Conservation (phyloP, 2,113 vertebrate species). For the Ranitomeya variabilis region DNA sequence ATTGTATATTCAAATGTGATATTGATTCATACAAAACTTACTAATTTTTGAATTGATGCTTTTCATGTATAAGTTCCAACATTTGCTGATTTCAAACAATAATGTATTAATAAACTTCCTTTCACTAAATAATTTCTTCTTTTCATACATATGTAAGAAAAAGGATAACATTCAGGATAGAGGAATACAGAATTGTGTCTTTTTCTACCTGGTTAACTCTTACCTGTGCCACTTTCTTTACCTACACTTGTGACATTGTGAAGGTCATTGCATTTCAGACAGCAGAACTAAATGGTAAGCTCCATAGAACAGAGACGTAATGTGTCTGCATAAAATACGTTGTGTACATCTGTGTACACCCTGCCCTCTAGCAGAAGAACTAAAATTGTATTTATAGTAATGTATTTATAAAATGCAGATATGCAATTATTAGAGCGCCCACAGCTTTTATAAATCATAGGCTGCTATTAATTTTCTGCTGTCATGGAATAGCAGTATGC, state of each 20-base stretch:
- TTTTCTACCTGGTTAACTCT: neutral
- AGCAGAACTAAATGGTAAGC: slow-evolving; percentile 39
- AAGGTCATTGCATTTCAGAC: slow-evolving; percentile 14
- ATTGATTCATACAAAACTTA: no score
- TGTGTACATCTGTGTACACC: slow-evolving; percentile 38
- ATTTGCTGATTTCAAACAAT: no score
- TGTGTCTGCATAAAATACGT: slow-evolving; percentile 33
- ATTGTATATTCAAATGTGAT: no score
- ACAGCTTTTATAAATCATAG: slow-evolving; percentile 71
- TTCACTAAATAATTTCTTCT: no score
- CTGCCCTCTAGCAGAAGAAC: neutral
- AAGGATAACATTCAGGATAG: no score
- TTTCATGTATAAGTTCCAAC: no score
- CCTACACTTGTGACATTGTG: slow-evolving; percentile 8
- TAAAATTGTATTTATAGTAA: slow-evolving; percentile 53
- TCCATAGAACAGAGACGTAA: slow-evolving; percentile 32
- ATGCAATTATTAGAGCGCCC: slow-evolving; percentile 41
- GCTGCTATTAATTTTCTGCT: slow-evolving; percentile 77
- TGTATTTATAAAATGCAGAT: slow-evolving; percentile 48
- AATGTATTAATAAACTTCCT: no score
- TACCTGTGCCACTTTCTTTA: neutral
- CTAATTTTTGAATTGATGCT: no score
- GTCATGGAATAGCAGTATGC: slow-evolving; percentile 72
- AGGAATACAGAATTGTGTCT: neutral
- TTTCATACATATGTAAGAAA: no score